Conservation (phyloP, 1,140 invertebrate species). For the Aphelenchoides besseyi region DNA sequence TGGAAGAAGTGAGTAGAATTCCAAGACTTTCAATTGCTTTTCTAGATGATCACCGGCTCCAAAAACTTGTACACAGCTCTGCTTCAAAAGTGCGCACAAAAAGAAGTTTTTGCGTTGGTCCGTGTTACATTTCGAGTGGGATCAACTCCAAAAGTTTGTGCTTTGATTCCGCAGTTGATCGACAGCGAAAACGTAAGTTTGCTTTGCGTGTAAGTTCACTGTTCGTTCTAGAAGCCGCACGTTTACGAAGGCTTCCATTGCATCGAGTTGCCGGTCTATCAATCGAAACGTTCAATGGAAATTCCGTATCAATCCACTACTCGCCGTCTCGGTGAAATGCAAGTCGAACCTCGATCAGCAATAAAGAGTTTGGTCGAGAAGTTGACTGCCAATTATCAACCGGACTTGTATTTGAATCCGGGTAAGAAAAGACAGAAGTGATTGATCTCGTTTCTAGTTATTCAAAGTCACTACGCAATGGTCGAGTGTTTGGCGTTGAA, state of each 20-base stretch:
- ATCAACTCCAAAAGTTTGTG: constrained; percentile 35
- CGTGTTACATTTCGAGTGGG: constrained; percentile 25
- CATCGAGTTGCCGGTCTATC: constrained; percentile 40
- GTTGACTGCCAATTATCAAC: constrained; percentile 18
- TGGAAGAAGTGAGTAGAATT: constrained; percentile 34
- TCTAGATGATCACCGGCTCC: constrained; percentile 36
- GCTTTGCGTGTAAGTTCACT: not conserved
- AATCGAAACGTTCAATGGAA: constrained; percentile 27
- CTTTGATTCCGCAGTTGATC: constrained; percentile 29
- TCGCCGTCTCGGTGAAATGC: constrained; percentile 9
- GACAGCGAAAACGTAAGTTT: not conserved
- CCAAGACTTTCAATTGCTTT: constrained; percentile 11
- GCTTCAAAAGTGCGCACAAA: constrained; percentile 33
- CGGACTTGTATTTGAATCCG: constrained; percentile 8
- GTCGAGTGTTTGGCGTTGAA: not conserved
- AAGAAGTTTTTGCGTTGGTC: constrained; percentile 35
- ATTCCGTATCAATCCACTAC: not conserved
- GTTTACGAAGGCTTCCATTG: constrained; percentile 44
- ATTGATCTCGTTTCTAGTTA: not conserved
- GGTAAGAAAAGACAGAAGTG: not conserved
- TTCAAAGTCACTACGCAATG: not conserved
- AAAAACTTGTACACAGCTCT: constrained; percentile 26
- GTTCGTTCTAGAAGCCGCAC: not conserved
- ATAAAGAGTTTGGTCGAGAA: constrained; percentile 36
- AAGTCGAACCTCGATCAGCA: constrained; percentile 17